Base-by-base conservation (phyloP, 1,140 invertebrate species). In the Popillia japonica region DNA sequence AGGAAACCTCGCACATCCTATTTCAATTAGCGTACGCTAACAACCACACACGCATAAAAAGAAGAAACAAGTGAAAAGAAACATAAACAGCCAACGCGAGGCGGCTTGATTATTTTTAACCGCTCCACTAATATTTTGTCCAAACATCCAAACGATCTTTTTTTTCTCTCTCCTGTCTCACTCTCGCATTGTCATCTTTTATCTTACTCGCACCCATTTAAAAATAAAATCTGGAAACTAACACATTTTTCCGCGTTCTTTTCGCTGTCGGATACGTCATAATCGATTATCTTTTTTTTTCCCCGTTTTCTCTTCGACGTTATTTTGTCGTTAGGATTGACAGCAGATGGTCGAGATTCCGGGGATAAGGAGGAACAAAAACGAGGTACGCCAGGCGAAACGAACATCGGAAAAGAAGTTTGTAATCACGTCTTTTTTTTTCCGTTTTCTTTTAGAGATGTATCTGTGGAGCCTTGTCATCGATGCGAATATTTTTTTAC, bases 321-420 rank as follows among this genome's bases (percentile, higher is more conserved):
- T 55, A 55, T 55, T 55, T 55, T 55, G 48, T 55, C 48, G 48
- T 55, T 55, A 55, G 48, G 48, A 55, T 55, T 55, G 48, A 55
- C 48, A 17, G 48, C 48, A 55, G 48, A 55, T 55, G 48, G 48
- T 17, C 14, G n/a, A 55, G 48, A 55, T 55, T 55, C 48, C n/a
- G 0, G 10, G n/a, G 44, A 48, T 8, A 48, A 34, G 27, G 27
- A 4, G 2, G 4, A n/a, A n/a, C n/a, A 34, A 34, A 34, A 34
- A 34, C 4, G 27, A 34, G 27, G 27, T 34, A 34, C 4, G 27
- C 4, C 27, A 34, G 27, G 27, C 27, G 27, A 34, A 34, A 34
- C 2, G 27, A 34, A 34, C 27, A 34, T 34, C 27, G 27, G 4
- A 34, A 34, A 34, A 34, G 27, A 34, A 34, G 27, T 4, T 34